Conservation (phyloP, 1,140 invertebrate species). For the Drosophila insularis region DNA sequence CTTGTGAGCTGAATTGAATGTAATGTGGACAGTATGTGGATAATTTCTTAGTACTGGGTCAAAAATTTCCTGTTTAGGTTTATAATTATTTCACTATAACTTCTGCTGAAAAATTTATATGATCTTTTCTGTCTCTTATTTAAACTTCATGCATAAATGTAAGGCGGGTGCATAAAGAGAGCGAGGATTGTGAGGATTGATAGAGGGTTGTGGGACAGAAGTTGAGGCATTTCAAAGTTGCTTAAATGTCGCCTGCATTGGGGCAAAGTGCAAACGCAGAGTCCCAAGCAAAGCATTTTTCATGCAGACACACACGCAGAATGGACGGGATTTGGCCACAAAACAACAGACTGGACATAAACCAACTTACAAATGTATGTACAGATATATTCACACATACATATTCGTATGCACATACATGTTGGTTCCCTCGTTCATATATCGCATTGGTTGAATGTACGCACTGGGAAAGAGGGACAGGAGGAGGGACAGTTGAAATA, state of each 20-base stretch:
- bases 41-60: too few relatives aligned
- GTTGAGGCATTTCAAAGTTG: conserved; percentile 58
- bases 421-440: neutral
- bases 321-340: conserved; percentile 58
- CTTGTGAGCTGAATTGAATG: too few relatives aligned
- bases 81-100: conserved; percentile 15
- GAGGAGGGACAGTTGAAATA: conserved; percentile 58
- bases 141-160: neutral
- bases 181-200: neutral
- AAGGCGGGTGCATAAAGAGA: neutral
- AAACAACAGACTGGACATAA: conserved; percentile 75
- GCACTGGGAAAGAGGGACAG: conserved; percentile 10
- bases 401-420: neutral
- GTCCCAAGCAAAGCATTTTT: conserved; percentile 51
- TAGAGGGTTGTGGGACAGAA: neutral
- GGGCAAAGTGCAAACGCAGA: conserved; percentile 69
- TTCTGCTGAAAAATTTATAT: conserved; percentile 26
- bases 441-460: neutral
- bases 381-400: conserved; percentile 14
- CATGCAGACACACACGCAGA: conserved; percentile 37
- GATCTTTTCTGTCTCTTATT: neutral
- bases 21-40: too few relatives aligned
- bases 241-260: conserved; percentile 13
- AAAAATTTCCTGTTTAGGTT: too few relatives aligned
- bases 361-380: conserved; percentile 34